phyloP scores from a whole-genome alignment of 2,888 invertebrate genomes.

The Keiferia lycopersicella region DNA sequence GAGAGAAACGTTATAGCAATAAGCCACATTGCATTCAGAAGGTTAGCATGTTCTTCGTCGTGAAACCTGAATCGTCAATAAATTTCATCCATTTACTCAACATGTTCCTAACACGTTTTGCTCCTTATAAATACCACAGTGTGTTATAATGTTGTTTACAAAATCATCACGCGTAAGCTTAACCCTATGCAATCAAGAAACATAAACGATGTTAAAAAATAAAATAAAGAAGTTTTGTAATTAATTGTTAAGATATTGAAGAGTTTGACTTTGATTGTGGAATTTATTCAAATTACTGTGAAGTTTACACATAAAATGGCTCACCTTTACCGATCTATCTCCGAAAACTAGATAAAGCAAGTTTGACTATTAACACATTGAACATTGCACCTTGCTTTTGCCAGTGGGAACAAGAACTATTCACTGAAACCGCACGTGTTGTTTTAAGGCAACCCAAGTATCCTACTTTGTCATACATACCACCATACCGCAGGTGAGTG shows the following conservation, averaged over 20 bases:
- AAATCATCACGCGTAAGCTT: slow-evolving; percentile 36
- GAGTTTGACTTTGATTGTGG: slow-evolving; percentile 80
- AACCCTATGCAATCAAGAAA: slow-evolving; percentile 38
- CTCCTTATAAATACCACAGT: not conserved
- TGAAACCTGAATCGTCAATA: slow-evolving; percentile 91
- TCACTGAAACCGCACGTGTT: slow-evolving; percentile 41
- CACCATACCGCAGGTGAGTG: slow-evolving; percentile 99
- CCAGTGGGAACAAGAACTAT: slow-evolving; percentile 49
- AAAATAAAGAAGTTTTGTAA: slow-evolving; percentile 52
- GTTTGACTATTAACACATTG: slow-evolving; percentile 34
- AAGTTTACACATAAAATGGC: slow-evolving; percentile 77
- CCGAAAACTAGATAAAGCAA: slow-evolving; percentile 63
- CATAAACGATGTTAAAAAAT: slow-evolving; percentile 39
- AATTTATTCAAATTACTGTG: slow-evolving; percentile 58
- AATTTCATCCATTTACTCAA: slow-evolving; percentile 70
- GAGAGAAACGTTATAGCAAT: slow-evolving; percentile 99
- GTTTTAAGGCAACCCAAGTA: slow-evolving; percentile 54
- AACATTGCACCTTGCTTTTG: slow-evolving; percentile 53
- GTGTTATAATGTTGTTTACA: not conserved
- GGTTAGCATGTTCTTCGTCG: slow-evolving; percentile 99
- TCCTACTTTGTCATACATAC: slow-evolving; percentile 86
- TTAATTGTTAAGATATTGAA: slow-evolving; percentile 52
- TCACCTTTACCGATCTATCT: slow-evolving; percentile 75
- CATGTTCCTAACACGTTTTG: slow-evolving; percentile 20
- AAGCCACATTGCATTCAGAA: slow-evolving; percentile 99